Conservation (phyloP, 2,113 vertebrate genomes). For the Artemisiospiza belli region DNA sequence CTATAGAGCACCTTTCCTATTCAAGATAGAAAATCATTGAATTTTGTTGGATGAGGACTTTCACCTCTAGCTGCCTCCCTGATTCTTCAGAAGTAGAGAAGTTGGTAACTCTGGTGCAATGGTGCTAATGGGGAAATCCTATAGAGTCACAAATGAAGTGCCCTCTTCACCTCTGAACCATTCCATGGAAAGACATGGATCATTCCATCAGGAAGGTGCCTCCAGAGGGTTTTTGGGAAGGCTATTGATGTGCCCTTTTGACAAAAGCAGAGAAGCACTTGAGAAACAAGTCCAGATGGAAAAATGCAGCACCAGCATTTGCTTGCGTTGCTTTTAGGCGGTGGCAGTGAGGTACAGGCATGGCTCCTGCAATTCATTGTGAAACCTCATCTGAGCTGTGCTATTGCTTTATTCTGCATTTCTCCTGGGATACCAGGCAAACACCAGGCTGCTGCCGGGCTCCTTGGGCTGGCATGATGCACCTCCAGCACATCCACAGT, state of each 20-base stretch:
- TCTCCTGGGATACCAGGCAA: neutral
- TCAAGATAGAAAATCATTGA: neutral
- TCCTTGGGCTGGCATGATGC: neutral
- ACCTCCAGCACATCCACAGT: neutral
- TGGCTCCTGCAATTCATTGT: neutral
- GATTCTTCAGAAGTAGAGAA: neutral
- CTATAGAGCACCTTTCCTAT: neutral
- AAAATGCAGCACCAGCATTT: neutral
- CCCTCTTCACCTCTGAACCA: neutral
- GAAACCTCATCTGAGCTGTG: neutral
- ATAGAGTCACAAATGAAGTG: neutral
- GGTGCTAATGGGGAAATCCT: neutral
- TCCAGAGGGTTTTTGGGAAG: neutral
- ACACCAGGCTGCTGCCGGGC: neutral
- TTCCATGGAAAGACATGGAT: fast-evolving
- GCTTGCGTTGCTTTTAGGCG: neutral
- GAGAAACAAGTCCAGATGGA: neutral
- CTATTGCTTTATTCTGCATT: neutral
- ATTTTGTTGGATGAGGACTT: neutral
- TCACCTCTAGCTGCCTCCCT: neutral
- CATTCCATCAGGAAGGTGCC: neutral
- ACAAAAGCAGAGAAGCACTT: neutral
- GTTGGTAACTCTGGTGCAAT: neutral
- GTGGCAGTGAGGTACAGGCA: neutral
- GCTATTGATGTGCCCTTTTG: fast-evolving